Evolutionary conservation across 92 coral and sea anemone genomes (phyloP).

Genomic region (Isaurus tuberculatus): DNA sequence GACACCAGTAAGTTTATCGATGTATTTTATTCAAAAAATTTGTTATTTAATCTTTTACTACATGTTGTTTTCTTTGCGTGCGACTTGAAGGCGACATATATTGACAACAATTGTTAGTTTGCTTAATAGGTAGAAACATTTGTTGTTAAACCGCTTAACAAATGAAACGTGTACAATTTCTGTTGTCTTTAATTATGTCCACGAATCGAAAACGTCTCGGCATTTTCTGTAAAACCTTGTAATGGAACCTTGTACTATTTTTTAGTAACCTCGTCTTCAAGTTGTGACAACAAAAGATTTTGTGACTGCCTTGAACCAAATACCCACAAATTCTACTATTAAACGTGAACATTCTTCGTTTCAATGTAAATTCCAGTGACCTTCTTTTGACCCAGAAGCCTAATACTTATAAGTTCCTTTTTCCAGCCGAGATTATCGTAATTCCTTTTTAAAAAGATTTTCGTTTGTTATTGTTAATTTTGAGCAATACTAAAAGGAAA

Average conservation of each 20-base stretch:
- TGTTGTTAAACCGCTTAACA: background rate
- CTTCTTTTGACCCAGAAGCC: slow-evolving; percentile 32
- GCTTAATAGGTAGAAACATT: background rate
- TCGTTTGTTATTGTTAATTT: background rate
- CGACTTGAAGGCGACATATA: slow-evolving; percentile 10
- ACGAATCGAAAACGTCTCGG: too few relatives aligned
- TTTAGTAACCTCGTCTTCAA: background rate
- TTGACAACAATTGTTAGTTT: slow-evolving; percentile 20
- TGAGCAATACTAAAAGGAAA: background rate
- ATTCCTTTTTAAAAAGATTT: background rate
- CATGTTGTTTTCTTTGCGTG: slow-evolving; percentile 36
- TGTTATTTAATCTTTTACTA: background rate
- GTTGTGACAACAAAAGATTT: background rate
- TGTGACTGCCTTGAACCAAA: background rate
- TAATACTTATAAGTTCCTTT: background rate
- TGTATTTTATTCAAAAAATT: background rate
- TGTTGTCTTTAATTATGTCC: background rate
- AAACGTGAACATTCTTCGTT: slow-evolving; percentile 13
- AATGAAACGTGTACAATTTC: background rate
- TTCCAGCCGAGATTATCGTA: background rate
- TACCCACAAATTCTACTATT: too few relatives aligned
- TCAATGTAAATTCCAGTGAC: background rate
- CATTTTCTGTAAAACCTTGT: background rate
- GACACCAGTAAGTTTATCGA: slow-evolving; percentile 27
- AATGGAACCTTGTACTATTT: background rate